phyloP scores from a whole-genome alignment of 1,140 invertebrate species.

The Neodiprion pinetum region DNA sequence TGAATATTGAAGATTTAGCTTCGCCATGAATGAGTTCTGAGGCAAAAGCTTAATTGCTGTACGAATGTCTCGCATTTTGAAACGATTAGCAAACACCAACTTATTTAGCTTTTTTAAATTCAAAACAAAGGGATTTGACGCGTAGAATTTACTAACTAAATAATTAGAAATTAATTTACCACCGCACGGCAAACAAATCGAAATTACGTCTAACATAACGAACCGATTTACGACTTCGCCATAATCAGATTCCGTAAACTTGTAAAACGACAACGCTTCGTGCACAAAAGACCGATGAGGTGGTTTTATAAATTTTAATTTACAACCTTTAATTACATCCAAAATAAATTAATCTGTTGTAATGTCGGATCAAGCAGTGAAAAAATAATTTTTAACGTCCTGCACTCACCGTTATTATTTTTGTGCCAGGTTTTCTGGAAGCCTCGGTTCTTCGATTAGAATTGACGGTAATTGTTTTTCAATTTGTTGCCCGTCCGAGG shows the following conservation, averaged over 20 bases:
- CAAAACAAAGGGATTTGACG: slow-evolving; percentile 21
- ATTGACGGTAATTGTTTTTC: no score
- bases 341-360: neutral
- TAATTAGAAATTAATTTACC: neutral
- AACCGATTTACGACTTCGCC: neutral
- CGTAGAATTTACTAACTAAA: slow-evolving; percentile 7
- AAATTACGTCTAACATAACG: neutral
- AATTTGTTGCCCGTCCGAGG: no score
- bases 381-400: no score
- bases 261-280: no score
- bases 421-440: no score
- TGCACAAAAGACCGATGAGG: no score
- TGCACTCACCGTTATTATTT: no score
- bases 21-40: slow-evolving; percentile 5
- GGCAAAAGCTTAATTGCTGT: slow-evolving; percentile 13
- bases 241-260: neutral
- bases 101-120: slow-evolving; percentile 25
- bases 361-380: no score
- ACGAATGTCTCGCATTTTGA: slow-evolving; percentile 18
- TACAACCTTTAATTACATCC: neutral
- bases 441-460: no score
- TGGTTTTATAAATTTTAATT: neutral
- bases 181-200: neutral
- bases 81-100: slow-evolving; percentile 15
- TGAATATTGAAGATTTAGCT: slow-evolving; percentile 9